Conservation (phyloP, 2,888 invertebrate species). For the Mythimna ferrago region DNA sequence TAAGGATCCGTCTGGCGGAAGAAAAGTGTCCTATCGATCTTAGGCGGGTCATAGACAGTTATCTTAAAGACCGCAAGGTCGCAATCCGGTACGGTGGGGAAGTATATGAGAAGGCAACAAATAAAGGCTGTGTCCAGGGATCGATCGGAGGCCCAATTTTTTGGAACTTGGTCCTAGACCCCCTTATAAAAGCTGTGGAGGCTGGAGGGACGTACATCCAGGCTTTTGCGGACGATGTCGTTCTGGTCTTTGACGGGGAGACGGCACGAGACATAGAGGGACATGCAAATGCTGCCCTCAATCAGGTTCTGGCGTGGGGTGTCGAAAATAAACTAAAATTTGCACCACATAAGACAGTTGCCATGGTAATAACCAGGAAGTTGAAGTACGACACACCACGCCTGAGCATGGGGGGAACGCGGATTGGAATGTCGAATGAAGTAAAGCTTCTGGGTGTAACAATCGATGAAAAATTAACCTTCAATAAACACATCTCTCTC, state of each 20-base stretch:
- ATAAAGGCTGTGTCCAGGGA: neutral
- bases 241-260: neutral
- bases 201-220: neutral
- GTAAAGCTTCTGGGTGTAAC: constrained; percentile 48
- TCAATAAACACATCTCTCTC: constrained; percentile 2
- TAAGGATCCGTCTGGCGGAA: too few relatives aligned
- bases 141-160: neutral
- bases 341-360: too few relatives aligned
- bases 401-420: neutral
- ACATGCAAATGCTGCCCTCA: neutral
- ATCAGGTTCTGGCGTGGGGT: too few relatives aligned
- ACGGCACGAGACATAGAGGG: constrained; percentile 4
- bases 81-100: constrained; percentile 19
- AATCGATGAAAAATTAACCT: constrained; percentile 28
- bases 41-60: constrained; percentile 4
- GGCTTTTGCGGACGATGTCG: too few relatives aligned
- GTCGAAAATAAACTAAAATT: too few relatives aligned
- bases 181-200: neutral
- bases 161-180: too few relatives aligned
- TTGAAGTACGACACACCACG: too few relatives aligned
- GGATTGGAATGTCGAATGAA: constrained; percentile 11
- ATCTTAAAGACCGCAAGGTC: constrained; percentile 23
- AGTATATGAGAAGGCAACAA: neutral
- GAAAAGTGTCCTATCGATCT: neutral
- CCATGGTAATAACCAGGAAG: too few relatives aligned